Base-by-base conservation (phyloP, 2,113 vertebrate genomes). In the Ictidomys tridecemlineatus region DNA sequence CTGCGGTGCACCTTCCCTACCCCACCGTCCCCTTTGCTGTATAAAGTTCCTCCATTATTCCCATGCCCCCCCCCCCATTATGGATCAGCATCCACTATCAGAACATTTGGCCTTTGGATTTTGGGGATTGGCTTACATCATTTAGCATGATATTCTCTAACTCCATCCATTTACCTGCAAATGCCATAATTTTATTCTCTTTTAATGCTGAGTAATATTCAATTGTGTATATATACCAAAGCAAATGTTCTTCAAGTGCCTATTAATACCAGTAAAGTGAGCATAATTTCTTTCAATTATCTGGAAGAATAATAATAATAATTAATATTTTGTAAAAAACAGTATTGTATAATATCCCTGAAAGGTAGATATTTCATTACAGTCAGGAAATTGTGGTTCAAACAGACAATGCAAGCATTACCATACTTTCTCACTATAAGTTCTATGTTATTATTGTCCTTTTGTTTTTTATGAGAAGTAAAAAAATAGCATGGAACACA, bases 301-400 rank as follows among this genome's bases (percentile, higher is more conserved):
- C 42, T 86, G 22, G n/a, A 72, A n/a, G 28, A 24, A 70, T 69
- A 92, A 85, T 69, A 89, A 65, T 17, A 61, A 85, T 80, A 89
- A 89, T 39, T 70, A 65, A 82, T 70, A 86, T 86, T 94, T 84
- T 85, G 0, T 70, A 92, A 76, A 83, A 39, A 76, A 85, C 17
- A 73, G 16, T 90, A 92, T 20, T 56, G 51, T 63, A 65, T 85
- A 89, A 92, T 48, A 89, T 88, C 26, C 26, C 61, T 92, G 18
- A 82, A 89, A 94, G 12, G 34, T n/a, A 77, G n/a, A 9, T 80
- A 42, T 53, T 79, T 6, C 32, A 39, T 76, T 85, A 61, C 82
- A 63, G 77, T 58, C 34, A 90, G 70, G 8, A 87, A 94, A 87
- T 11, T 85, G 42, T 3, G 30, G 8, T 83, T 83, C 34, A 73